Base-by-base conservation (phyloP, 2,113 vertebrate genomes). In the Puntigrus tetrazona region DNA sequence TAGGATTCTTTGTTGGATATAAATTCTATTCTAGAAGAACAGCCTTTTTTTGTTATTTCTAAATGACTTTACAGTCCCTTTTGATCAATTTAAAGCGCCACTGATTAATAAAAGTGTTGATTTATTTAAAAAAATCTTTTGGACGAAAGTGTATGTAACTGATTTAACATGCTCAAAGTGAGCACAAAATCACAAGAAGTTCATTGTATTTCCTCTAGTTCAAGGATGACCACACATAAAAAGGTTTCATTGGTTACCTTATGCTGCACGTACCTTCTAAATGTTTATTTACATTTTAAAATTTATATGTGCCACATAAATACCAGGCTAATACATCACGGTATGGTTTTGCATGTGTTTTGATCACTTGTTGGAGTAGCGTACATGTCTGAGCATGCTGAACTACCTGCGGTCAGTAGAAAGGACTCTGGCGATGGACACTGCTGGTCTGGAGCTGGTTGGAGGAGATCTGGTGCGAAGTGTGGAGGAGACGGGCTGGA, bases 381-480 rank as follows among this genome's bases (percentile, higher is more conserved):
- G 29, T 18, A 41, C 84, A 57, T 94, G 92, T 73, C 88, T 96
- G 65, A 94, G 92, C 36, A 88, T 94, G 83, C 89, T 95, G 65
- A 96, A 93, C 90, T 95, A 92, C 86, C 94, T 95, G 89, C 93
- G 91, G 83, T 96, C 95, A 0, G 6, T 94, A 59, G 94, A 96
- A 85, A 89, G 92, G 88, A 95, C 90, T 1, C 77, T 95, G 78
- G 94, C 90, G 0, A 94, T 94, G 84, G 94, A 93, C 57, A 88
- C 91, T 1, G 81, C 91, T 0, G 90, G 93, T 34, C 90, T 95
- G 47, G 88, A 84, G 43, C 69, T 81, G 57, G 87, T 90, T 83
- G 83, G 89, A 1, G 88, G 89, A 6, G 88, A 67, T 22, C 86
- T 93, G 79, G 27, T 85, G 75, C 65, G 85, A 78, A 90, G 83